These are phyloP conservation scores for Menura novaehollandiae DNA, from an alignment of 2,113 vertebrate species.

Conservation along the genomic window DNA sequence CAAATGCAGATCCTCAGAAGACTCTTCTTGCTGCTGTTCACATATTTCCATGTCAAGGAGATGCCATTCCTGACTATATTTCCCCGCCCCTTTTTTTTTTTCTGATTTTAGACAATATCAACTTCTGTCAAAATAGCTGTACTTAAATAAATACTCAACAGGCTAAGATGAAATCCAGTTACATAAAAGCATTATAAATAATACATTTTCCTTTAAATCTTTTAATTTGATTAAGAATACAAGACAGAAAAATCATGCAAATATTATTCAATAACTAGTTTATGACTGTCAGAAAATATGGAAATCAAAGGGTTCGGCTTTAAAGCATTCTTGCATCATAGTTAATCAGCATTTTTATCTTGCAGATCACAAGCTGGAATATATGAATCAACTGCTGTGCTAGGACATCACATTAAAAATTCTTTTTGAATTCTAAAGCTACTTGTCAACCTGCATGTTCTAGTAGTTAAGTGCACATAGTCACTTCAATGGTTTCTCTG, in stretches of 20 bases:
- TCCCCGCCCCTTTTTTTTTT: background rate
- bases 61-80: background rate
- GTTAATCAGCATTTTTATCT: conserved; percentile 52
- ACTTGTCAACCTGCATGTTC: background rate
- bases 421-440: conserved; percentile 21
- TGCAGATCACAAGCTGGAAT: background rate
- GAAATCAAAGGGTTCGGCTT: conserved; percentile 47
- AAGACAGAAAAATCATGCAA: conserved; percentile 24
- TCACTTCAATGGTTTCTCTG: background rate
- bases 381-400: background rate
- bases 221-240: conserved; percentile 43
- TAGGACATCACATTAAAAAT: background rate
- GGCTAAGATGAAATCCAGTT: background rate
- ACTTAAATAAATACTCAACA: background rate
- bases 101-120: background rate
- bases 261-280: conserved; percentile 30
- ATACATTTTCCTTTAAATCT: conserved; percentile 15
- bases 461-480: background rate
- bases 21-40: background rate
- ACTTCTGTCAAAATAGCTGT: background rate
- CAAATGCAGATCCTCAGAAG: background rate
- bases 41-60: background rate
- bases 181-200: conserved; percentile 40
- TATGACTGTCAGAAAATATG: conserved; percentile 20
- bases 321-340: conserved; percentile 21